Evolutionary conservation across 53 echinoderm and acorn worm genomes (phyloP).

Genomic region (Crossaster papposus): DNA sequence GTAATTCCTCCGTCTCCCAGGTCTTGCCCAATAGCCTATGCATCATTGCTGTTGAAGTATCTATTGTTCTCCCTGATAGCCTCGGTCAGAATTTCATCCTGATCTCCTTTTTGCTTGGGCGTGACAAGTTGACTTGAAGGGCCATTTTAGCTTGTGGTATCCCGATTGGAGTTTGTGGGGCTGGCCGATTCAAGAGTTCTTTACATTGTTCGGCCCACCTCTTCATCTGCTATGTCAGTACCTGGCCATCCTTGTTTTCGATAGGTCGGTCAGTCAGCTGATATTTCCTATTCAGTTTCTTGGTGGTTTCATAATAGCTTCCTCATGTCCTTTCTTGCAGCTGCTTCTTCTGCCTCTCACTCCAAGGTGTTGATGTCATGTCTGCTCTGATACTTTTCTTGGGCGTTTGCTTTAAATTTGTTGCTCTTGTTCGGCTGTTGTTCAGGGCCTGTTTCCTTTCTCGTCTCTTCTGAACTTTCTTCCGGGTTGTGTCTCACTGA

Average conservation of each 20-base stretch:
- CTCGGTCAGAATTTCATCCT: no score
- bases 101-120: constrained; percentile 14
- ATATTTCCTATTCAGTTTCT: constrained; percentile 37
- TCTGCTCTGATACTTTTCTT: background rate
- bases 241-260: constrained; percentile 37
- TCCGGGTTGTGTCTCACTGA: no score
- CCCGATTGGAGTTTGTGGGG: constrained; percentile 13
- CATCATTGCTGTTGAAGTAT: constrained; percentile 3
- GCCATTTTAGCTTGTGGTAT: constrained; percentile 43
- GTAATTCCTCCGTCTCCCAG: constrained; percentile 27
- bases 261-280: constrained; percentile 35
- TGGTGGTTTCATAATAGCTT: constrained; percentile 15
- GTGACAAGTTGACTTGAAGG: background rate
- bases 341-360: background rate
- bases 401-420: background rate
- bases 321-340: background rate
- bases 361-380: background rate
- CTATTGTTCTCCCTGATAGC: no score
- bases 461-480: background rate
- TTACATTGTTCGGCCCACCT: constrained; percentile 54
- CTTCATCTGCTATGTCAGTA: constrained; percentile 16
- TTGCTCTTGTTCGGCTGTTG: background rate
- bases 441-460: background rate
- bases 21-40: constrained; percentile 9
- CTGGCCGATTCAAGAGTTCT: constrained; percentile 50